These are phyloP conservation scores for Gymnocheta viridis DNA, from an alignment of 2,888 invertebrate species.

Conservation along the genomic window DNA sequence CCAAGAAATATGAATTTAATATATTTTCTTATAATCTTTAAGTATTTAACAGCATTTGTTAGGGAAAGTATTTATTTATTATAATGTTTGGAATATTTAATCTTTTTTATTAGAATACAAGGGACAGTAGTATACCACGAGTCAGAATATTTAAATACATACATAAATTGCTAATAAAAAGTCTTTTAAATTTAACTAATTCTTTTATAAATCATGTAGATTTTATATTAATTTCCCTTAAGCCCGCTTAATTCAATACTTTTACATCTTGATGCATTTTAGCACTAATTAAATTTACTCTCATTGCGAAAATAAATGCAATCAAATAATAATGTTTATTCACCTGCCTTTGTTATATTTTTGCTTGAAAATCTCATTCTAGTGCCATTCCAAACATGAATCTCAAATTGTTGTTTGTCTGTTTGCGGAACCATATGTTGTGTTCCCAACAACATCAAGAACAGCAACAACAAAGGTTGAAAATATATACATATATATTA, in stretches of 20 bases:
- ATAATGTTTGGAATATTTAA: too few relatives aligned
- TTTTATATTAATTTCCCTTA: too few relatives aligned
- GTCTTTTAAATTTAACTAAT: too few relatives aligned
- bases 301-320: background rate
- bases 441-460: background rate
- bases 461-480: background rate
- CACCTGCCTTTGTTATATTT: conserved; percentile 14
- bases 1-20: background rate
- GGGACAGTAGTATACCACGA: too few relatives aligned
- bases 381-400: conserved; percentile 29
- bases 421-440: conserved; percentile 37
- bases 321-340: conserved; percentile 7
- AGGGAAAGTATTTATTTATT: background rate
- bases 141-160: too few relatives aligned
- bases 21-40: background rate
- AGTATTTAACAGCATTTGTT: background rate
- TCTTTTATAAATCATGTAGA: too few relatives aligned
- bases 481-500: background rate
- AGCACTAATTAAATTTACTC: background rate
- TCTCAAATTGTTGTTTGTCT: conserved; percentile 8
- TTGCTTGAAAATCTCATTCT: conserved; percentile 40
- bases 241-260: background rate
- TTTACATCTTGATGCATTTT: background rate
- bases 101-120: background rate
- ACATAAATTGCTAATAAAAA: too few relatives aligned